phyloP scores from a whole-genome alignment of 2,797 vertebrate genomes.

The Tamandua tetradactyla region DNA sequence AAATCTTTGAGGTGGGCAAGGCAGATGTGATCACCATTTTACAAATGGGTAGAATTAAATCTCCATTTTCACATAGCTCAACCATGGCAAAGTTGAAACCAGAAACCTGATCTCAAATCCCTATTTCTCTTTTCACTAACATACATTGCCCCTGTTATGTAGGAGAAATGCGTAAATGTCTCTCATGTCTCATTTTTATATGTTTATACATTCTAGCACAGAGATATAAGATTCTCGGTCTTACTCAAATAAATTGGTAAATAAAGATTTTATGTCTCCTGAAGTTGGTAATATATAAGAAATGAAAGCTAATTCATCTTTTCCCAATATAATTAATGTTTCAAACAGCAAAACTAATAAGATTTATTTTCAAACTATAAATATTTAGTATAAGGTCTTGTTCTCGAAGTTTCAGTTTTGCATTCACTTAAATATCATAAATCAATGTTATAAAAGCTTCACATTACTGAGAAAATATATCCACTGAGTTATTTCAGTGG shows the following conservation, averaged over 20 bases:
- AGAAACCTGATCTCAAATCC: background rate
- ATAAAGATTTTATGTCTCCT: constrained; percentile 71
- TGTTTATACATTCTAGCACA: constrained; percentile 30
- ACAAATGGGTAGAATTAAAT: background rate
- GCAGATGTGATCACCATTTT: background rate
- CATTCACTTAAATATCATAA: constrained; percentile 72
- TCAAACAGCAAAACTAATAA: constrained; percentile 68
- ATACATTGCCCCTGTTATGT: background rate
- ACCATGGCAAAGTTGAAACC: background rate
- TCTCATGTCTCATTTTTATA: background rate
- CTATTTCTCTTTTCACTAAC: background rate
- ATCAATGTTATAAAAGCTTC: constrained; percentile 70
- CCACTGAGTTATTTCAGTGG: constrained; percentile 66
- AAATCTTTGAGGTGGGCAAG: background rate
- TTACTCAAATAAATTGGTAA: constrained; percentile 62
- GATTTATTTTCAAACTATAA: constrained; percentile 79
- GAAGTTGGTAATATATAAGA: constrained; percentile 66
- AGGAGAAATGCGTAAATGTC: background rate
- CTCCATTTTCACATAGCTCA: background rate
- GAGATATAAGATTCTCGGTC: constrained; percentile 17
- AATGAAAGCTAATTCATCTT: constrained; percentile 73
- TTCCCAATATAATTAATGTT: constrained; percentile 68
- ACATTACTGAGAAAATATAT: constrained; percentile 73
- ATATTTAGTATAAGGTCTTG: constrained; percentile 66
- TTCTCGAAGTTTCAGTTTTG: constrained; percentile 55